phyloP scores from a whole-genome alignment of 2,888 invertebrate species.

The Stenolophus ochropezus region DNA sequence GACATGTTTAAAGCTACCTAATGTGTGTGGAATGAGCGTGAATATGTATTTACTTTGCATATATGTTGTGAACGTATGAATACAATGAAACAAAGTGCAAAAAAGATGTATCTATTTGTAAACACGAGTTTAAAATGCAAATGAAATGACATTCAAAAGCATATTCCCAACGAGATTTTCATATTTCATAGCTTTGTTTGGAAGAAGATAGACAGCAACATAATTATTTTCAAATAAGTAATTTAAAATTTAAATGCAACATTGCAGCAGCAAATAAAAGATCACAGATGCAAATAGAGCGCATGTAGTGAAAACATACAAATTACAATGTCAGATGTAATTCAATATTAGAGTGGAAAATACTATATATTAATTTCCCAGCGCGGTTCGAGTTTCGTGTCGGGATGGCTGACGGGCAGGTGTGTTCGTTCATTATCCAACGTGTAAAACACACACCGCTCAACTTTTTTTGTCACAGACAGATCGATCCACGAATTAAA shows the following conservation, averaged over 20 bases:
- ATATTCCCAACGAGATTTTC: constrained; percentile 22
- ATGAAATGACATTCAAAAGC: constrained; percentile 32
- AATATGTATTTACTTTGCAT: neutral
- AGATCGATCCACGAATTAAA: constrained; percentile 13
- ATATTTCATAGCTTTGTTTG: constrained; percentile 35
- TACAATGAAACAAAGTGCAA: constrained; percentile 3
- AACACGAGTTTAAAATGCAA: constrained; percentile 18
- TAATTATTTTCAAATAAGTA: constrained; percentile 43
- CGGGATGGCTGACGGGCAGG: constrained; percentile 35
- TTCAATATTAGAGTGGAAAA: constrained; percentile 40
- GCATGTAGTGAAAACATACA: constrained; percentile 34
- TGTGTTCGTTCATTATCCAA: constrained; percentile 53
- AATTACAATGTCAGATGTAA: constrained; percentile 48
- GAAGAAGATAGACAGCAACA: constrained; percentile 28
- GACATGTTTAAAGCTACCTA: neutral
- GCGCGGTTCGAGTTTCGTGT: constrained; percentile 43
- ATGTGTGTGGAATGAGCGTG: neutral
- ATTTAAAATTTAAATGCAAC: constrained; percentile 34
- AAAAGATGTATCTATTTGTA: constrained; percentile 26
- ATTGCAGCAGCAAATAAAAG: constrained; percentile 25
- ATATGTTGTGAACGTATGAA: neutral
- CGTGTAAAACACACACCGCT: constrained; percentile 47
- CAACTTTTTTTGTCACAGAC: constrained; percentile 13
- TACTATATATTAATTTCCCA: constrained; percentile 49
- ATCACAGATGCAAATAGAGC: constrained; percentile 28